A percentile compares a stretch with the other conserved stretches of the same genome.
Evolutionary conservation across 2,888 invertebrate species (phyloP).

Genomic region (Trachelus iudaicus): DNA sequence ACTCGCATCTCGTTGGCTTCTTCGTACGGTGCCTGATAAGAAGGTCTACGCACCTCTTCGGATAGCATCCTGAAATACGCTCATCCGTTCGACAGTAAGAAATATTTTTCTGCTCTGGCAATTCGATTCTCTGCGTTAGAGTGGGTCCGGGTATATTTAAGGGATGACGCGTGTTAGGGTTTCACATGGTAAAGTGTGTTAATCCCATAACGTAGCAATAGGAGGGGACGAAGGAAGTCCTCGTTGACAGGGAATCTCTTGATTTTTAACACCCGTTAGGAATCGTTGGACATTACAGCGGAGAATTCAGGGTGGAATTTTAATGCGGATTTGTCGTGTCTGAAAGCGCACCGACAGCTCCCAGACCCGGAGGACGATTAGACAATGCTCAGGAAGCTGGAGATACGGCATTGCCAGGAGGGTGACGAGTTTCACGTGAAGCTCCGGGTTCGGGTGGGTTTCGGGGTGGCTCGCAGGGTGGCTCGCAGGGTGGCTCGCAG

Average conservation of each 20-base stretch:
- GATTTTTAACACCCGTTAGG: not conserved
- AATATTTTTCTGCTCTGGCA: too few species aligned
- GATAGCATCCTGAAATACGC: conserved; percentile 45
- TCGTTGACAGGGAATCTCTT: too few species aligned
- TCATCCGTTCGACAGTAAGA: conserved; percentile 41
- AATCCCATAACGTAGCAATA: too few species aligned
- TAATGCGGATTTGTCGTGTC: conserved; percentile 54
- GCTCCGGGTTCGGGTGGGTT: conserved; percentile 28
- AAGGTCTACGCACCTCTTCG: too few species aligned
- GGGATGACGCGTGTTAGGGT: too few species aligned
- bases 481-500: conserved; percentile 19
- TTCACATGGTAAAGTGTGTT: too few species aligned
- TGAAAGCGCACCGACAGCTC: conserved; percentile 38
- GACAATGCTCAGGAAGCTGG: conserved; percentile 55
- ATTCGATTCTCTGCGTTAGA: too few species aligned
- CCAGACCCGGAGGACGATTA: conserved; percentile 50
- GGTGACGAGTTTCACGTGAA: conserved; percentile 15
- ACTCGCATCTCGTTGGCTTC: conserved; percentile 39
- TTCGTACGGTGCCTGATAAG: conserved; percentile 19
- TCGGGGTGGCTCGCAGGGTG: conserved; percentile 19
- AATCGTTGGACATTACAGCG: not conserved
- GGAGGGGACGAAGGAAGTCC: too few species aligned
- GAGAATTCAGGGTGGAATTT: conserved; percentile 45
- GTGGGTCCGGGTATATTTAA: too few species aligned
- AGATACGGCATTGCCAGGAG: conserved; percentile 30